These are phyloP conservation scores for Mormyrops attenuatus DNA, from an alignment of 2,797 vertebrate genomes.

Conservation along the genomic window DNA sequence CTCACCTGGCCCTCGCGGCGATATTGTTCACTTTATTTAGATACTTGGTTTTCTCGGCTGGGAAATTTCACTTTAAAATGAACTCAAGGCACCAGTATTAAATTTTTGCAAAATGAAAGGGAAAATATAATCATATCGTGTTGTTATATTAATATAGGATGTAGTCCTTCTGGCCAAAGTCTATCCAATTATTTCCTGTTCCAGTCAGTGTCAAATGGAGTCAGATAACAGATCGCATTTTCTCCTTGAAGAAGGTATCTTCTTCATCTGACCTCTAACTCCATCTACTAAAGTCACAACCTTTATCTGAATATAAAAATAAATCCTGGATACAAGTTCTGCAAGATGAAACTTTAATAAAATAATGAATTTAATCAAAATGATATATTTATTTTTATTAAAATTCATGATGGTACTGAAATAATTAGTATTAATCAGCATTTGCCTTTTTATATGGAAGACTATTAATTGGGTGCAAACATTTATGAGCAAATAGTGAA, in stretches of 20 bases:
- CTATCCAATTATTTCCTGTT: constrained; percentile 40
- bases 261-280: constrained; percentile 7
- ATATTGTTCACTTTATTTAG: constrained; percentile 33
- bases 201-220: constrained; percentile 42
- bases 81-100: constrained; percentile 37
- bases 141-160: constrained; percentile 36
- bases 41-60: constrained; percentile 30
- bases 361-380: not conserved
- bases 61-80: constrained; percentile 28
- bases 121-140: constrained; percentile 33
- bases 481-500: not conserved
- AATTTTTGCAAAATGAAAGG: constrained; percentile 34
- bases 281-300: not conserved
- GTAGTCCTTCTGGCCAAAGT: constrained; percentile 30
- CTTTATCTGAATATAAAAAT: not conserved
- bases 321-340: not conserved
- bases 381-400: not conserved
- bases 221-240: not conserved
- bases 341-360: not conserved
- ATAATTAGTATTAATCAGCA: not conserved
- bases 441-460: not conserved
- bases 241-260: not conserved
- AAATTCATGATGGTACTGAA: not conserved
- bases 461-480: not conserved
- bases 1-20: constrained; percentile 21